phyloP scores from a whole-genome alignment of 2,888 invertebrate genomes.

The Quadroppia sp. region DNA sequence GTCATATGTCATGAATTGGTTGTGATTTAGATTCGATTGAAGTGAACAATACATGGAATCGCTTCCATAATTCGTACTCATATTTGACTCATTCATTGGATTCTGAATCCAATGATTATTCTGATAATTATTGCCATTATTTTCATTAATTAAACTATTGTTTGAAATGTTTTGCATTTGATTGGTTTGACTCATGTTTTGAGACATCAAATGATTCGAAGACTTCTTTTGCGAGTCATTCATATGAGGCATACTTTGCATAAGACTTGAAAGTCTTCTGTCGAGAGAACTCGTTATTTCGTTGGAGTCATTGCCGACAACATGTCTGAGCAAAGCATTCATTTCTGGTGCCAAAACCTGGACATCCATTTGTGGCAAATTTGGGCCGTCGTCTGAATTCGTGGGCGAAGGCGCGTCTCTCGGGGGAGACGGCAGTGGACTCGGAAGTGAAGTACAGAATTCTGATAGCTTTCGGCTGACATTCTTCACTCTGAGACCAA shows the following conservation, averaged over 20 bases:
- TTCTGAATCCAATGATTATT: constrained; percentile 10
- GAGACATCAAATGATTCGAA: not conserved
- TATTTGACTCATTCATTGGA: not conserved
- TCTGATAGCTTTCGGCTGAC: constrained; percentile 74
- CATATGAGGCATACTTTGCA: constrained; percentile 48
- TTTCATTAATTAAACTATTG: not conserved
- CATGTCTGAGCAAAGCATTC: constrained; percentile 2
- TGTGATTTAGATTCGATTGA: not conserved
- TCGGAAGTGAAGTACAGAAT: constrained; percentile 58
- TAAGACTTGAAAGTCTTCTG: constrained; percentile 48
- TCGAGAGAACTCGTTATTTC: constrained; percentile 44
- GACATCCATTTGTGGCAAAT: constrained; percentile 33
- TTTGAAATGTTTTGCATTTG: not conserved
- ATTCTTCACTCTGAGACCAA: constrained; percentile 78
- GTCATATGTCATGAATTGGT: constrained; percentile 4
- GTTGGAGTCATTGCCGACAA: not conserved
- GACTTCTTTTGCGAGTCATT: not conserved
- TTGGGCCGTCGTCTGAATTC: constrained; percentile 59
- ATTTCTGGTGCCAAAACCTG: not conserved
- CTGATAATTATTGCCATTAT: not conserved
- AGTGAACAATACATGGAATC: not conserved
- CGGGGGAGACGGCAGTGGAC: constrained; percentile 57
- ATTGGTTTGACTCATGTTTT: not conserved
- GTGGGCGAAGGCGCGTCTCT: constrained; percentile 71
- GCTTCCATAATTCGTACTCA: not conserved